Conservation (phyloP, 2,888 invertebrate genomes). For the Pelosia muscerda region DNA sequence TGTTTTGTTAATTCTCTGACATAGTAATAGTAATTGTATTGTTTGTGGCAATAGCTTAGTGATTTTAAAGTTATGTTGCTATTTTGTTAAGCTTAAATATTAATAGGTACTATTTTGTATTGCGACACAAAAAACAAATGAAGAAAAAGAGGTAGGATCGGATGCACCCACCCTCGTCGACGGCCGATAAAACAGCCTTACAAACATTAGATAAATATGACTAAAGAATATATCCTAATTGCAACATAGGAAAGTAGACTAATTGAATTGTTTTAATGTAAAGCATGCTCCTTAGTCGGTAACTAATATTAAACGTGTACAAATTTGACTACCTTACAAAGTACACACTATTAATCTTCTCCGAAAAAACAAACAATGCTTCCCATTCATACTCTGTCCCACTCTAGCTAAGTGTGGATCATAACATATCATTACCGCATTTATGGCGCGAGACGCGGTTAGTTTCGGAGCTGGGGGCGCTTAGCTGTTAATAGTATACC, state of each 20-base stretch:
- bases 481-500: slow-evolving; percentile 38
- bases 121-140: no score
- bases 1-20: no score
- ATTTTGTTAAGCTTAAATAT: no score
- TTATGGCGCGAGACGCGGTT: slow-evolving; percentile 13
- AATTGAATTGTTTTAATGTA: background rate
- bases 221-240: background rate
- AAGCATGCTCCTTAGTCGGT: background rate
- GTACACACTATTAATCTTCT: slow-evolving; percentile 15
- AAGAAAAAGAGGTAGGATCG: no score
- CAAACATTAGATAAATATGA: background rate
- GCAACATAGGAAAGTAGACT: background rate
- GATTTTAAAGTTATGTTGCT: no score
- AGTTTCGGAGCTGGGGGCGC: slow-evolving; percentile 36
- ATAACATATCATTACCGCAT: slow-evolving; percentile 42
- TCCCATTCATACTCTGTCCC: slow-evolving; percentile 2
- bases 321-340: slow-evolving; percentile 3
- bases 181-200: no score
- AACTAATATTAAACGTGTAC: background rate
- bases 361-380: slow-evolving; percentile 12
- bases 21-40: no score
- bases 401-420: slow-evolving; percentile 23
- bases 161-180: no score
- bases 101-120: no score
- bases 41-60: no score